Evolutionary conservation across 92 coral and sea anemone genomes (phyloP), one percentile per base, ranked within the genome.

Genomic region (Paragorgia papillata): DNA sequence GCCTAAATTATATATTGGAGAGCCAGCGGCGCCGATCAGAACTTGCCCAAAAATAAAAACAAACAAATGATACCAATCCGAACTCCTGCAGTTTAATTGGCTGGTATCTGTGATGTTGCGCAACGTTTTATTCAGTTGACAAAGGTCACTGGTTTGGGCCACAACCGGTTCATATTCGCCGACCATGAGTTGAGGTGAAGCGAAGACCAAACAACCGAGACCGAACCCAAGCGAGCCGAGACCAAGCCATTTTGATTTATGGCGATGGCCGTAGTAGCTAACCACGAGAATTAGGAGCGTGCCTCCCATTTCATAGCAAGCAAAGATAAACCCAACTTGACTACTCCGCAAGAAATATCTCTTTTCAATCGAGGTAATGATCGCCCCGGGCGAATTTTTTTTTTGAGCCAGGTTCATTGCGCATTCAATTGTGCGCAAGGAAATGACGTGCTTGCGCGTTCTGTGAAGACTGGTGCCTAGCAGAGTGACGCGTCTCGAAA

Each of bases 161-260:
- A 77, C 71, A 6, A 91, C 89, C 1, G 91, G 89, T 30, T 74
- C 76, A 37, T 92, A 92, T 37, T 54, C 59, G 14, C 90, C 97
- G 8, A 82, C 90, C n/a, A 92, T 75, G 3, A 90, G 14, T 76
- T 92, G 97, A 37, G 97, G 97, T 10, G 90, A 81, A 2, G 97
- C 96, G 69, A 92, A 92, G 32, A 88, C 59, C 17, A 92, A 84
- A 54, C 97, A 92, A 0, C 97, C 97, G 57, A 92, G 57, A 18
- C 97, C 86, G n/a, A 92, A 60, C 25, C 87, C 66, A 15, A 91
- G 71, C 7, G 97, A 96, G 7, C 97, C 97, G 12, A 79, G 49
- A 1, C 97, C 97, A 27, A 92, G 84, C 97, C 97, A 92, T 56
- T 90, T 92, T 8, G 97, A 92, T 73, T 92, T 92, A 66, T 92